Conservation (phyloP, 2,888 invertebrate genomes). For the Eumacrocentrus americanus region DNA sequence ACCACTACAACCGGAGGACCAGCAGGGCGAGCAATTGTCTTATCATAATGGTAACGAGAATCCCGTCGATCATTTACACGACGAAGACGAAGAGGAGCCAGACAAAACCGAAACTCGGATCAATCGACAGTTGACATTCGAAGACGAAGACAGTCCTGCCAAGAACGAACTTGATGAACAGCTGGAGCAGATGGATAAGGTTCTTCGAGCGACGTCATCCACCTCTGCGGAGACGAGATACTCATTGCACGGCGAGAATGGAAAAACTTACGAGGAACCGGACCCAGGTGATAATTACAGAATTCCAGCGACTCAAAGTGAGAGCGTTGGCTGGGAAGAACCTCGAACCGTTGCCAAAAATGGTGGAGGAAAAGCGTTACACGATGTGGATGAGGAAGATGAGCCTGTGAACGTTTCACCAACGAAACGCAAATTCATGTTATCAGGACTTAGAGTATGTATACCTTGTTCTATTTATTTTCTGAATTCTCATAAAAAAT, state of each 20-base stretch:
- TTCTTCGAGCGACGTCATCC: conserved; percentile 43
- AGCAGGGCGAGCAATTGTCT: neutral
- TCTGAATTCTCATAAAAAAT: neutral
- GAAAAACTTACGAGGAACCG: conserved; percentile 43
- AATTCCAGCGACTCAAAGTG: conserved; percentile 65
- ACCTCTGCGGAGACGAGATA: conserved; percentile 49
- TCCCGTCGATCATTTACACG: conserved; percentile 4
- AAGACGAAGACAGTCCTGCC: conserved; percentile 41
- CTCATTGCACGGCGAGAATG: conserved; percentile 46
- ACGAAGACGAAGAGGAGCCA: conserved; percentile 8
- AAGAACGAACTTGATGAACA: conserved; percentile 49
- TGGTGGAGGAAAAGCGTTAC: neutral
- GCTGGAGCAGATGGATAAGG: conserved; percentile 51
- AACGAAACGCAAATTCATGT: conserved; percentile 51
- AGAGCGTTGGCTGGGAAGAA: conserved; percentile 78
- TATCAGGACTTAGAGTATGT: conserved; percentile 46
- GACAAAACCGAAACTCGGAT: conserved; percentile 32
- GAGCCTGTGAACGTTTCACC: conserved; percentile 16
- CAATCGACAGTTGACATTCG: conserved; percentile 48
- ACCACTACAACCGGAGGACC: conserved; percentile 23
- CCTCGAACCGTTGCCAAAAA: conserved; percentile 44
- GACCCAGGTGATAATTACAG: conserved; percentile 36
- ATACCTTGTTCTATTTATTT: neutral
- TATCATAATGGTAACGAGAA: neutral
- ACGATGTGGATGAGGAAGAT: conserved; percentile 23